These are phyloP conservation scores for Rhabdomys pumilio DNA, from an alignment of 2,797 vertebrate species.

Conservation along the genomic window DNA sequence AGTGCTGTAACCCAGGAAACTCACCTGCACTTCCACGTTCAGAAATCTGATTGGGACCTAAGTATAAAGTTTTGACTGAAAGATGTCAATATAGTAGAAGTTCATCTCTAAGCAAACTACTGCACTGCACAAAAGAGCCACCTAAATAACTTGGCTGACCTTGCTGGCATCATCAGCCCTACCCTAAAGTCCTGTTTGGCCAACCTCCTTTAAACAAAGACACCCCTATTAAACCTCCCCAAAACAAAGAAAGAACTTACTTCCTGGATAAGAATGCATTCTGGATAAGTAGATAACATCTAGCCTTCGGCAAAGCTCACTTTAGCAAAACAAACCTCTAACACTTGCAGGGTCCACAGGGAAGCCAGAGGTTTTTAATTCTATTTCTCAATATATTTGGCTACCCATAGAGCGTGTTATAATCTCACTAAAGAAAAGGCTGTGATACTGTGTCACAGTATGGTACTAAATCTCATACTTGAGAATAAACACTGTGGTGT, in stretches of 20 bases:
- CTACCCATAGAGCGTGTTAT: too few relatives aligned
- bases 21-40: neutral
- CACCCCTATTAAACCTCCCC: neutral
- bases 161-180: neutral
- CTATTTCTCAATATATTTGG: neutral
- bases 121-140: neutral
- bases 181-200: neutral
- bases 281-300: neutral
- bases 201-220: neutral
- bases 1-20: neutral
- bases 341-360: neutral
- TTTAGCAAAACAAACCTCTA: conserved; percentile 7
- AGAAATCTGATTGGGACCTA: neutral
- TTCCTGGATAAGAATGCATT: neutral
- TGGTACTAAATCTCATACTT: neutral
- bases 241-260: neutral
- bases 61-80: neutral
- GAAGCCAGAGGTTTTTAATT: neutral
- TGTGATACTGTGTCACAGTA: neutral
- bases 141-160: neutral
- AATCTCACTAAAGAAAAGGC: neutral
- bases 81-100: neutral
- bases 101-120: neutral
- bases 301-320: neutral
- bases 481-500: neutral